phyloP scores from a whole-genome alignment of 2,113 vertebrate species.

The Eublepharis macularius region DNA sequence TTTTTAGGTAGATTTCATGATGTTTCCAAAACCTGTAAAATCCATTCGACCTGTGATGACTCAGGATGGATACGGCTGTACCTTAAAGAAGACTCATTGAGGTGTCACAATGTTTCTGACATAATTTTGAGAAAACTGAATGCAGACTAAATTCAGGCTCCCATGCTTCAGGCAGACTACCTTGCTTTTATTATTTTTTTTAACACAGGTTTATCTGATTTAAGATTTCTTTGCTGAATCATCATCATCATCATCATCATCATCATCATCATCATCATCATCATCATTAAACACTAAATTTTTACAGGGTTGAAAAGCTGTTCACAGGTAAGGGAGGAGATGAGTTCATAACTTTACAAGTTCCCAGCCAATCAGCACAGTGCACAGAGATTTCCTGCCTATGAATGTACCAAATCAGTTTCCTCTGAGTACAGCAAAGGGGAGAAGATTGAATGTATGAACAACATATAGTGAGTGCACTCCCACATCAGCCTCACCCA shows the following conservation, averaged over 20 bases:
- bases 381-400: neutral
- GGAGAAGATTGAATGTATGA: neutral
- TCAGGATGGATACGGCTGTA: neutral
- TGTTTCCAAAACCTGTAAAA: neutral
- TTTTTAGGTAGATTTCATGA: neutral
- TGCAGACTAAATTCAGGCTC: neutral
- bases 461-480: neutral
- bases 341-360: neutral
- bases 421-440: neutral
- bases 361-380: neutral
- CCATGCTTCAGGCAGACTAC: neutral
- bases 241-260: too few species aligned
- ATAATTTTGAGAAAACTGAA: neutral
- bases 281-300: too few species aligned
- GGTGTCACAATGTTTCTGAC: neutral
- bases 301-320: neutral
- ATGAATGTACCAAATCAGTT: neutral
- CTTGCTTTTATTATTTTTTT: neutral
- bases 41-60: neutral
- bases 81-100: neutral
- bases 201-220: neutral
- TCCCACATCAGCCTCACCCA: neutral
- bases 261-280: too few species aligned
- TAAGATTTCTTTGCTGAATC: neutral
- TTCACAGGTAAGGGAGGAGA: neutral